Conservation (phyloP, 1,140 invertebrate species). For the Tetramorium simillimum region DNA sequence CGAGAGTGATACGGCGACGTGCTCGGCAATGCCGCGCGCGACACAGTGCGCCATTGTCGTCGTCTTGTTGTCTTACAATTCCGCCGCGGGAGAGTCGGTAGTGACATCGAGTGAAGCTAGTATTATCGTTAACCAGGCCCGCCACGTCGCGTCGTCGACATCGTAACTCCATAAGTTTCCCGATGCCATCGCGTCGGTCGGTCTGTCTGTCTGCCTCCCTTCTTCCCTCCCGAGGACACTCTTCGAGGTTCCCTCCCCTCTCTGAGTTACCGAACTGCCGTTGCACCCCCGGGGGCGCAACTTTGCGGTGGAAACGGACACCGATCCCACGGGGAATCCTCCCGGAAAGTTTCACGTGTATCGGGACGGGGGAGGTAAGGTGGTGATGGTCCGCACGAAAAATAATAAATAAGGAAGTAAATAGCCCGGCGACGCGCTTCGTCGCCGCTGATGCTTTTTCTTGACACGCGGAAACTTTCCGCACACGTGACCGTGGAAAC, state of each 20-base stretch:
- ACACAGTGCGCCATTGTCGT: not conserved
- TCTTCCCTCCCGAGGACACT: not conserved
- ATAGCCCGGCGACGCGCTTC: constrained; percentile 26
- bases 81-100: not conserved
- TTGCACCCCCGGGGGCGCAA: constrained; percentile 44
- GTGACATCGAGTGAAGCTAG: not conserved
- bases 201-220: not conserved
- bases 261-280: constrained; percentile 64
- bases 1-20: too few relatives aligned
- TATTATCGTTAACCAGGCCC: constrained; percentile 58
- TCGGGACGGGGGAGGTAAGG: constrained; percentile 52
- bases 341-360: constrained; percentile 67
- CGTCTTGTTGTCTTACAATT: not conserved
- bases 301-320: constrained; percentile 69
- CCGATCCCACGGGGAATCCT: constrained; percentile 66
- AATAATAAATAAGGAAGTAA: constrained; percentile 67
- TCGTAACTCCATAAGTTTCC: constrained; percentile 45
- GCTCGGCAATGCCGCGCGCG: too few relatives aligned
- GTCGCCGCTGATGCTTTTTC: constrained; percentile 1
- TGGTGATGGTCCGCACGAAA: constrained; percentile 35
- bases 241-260: not conserved
- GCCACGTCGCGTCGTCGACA: constrained; percentile 34
- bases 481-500: constrained; percentile 32
- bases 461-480: constrained; percentile 36
- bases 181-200: constrained; percentile 46